phyloP scores from a whole-genome alignment of 2,888 invertebrate genomes.

The Pseudoips prasinana region DNA sequence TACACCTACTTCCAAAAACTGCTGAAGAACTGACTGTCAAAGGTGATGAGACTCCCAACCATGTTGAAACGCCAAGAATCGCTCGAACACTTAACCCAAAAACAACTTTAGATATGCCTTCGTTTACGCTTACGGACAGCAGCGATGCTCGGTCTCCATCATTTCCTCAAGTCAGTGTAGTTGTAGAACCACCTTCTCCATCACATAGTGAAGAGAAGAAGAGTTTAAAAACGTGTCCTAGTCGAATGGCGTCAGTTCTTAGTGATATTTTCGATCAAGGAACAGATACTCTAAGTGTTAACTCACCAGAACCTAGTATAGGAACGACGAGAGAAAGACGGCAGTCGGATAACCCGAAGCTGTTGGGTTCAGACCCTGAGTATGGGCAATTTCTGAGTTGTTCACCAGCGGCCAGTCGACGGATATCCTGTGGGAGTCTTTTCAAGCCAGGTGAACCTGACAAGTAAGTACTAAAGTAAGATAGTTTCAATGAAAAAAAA shows the following conservation, averaged over 20 bases:
- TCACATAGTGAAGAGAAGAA: constrained; percentile 83
- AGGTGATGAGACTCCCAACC: constrained; percentile 38
- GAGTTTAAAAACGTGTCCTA: constrained; percentile 59
- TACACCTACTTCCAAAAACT: constrained; percentile 60
- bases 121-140: constrained; percentile 6
- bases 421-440: constrained; percentile 95
- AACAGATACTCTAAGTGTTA: constrained; percentile 66
- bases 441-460: constrained; percentile 87
- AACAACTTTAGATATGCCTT: constrained; percentile 9
- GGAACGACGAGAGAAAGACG: constrained; percentile 72
- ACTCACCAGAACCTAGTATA: constrained; percentile 70
- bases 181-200: constrained; percentile 89
- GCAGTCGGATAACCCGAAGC: constrained; percentile 83
- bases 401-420: constrained; percentile 92
- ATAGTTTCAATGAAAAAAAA: no score
- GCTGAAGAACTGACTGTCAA: constrained; percentile 46
- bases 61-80: constrained; percentile 23
- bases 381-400: constrained; percentile 85
- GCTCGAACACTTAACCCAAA: constrained; percentile 6
- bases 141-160: background rate
- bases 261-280: constrained; percentile 71
- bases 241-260: constrained; percentile 74
- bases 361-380: constrained; percentile 83
- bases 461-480: constrained; percentile 79
- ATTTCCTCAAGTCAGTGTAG: constrained; percentile 86